Conservation (phyloP, 2,113 vertebrate species). For the Ariopsis seemanni region DNA sequence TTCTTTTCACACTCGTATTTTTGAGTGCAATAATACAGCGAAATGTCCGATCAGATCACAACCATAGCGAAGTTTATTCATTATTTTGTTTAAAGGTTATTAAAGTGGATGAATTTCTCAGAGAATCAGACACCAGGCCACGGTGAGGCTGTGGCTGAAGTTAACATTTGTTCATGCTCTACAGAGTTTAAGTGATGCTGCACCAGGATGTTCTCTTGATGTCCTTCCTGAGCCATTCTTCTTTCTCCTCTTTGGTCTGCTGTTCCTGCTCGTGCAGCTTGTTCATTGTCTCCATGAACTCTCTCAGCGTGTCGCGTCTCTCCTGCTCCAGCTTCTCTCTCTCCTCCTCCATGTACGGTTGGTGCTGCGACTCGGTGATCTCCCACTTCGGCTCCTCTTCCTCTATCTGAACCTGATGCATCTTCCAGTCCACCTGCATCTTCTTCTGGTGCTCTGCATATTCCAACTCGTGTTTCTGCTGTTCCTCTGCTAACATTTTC, state of each 20-base stretch:
- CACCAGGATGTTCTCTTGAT: background rate
- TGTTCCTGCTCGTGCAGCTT: background rate
- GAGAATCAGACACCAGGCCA: too few relatives aligned
- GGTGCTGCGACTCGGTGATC: background rate
- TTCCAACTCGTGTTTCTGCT: background rate
- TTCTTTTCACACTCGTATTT: too few relatives aligned
- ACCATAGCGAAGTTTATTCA: too few relatives aligned
- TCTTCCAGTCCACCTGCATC: background rate
- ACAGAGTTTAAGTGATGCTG: background rate
- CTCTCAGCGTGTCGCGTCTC: background rate
- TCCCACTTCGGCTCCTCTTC: background rate
- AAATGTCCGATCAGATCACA: too few relatives aligned
- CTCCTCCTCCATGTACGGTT: background rate
- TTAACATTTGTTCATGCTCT: too few relatives aligned
- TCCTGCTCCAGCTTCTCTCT: background rate
- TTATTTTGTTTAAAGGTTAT: too few relatives aligned
- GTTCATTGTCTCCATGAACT: background rate
- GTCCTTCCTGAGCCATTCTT: constrained; percentile 2
- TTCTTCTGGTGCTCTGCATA: background rate
- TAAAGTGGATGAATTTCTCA: too few relatives aligned
- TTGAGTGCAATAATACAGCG: too few relatives aligned
- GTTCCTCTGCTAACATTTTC: background rate
- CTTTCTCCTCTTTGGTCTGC: background rate
- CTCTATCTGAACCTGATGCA: background rate
- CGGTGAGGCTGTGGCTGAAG: too few relatives aligned